Percentiles rank a stretch among this genome's conserved stretches.
Conservation (phyloP, 2,888 invertebrate species). For the Marasmarcha lunaedactyla region DNA sequence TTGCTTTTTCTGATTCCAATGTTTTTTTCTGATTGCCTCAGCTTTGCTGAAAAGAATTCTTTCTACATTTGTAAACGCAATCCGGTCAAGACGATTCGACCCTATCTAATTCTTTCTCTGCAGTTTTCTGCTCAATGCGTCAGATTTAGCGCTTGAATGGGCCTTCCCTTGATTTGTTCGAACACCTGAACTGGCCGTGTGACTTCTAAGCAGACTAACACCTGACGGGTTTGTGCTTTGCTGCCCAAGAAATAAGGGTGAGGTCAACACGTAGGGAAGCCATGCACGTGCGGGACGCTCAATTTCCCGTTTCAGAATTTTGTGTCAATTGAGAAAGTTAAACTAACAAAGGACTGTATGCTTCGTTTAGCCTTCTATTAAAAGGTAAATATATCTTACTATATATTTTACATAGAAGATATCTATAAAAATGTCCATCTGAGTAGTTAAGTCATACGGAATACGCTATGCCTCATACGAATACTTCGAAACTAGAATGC, state of each 20-base stretch:
- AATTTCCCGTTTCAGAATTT: conserved; percentile 34
- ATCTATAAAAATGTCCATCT: too few relatives aligned
- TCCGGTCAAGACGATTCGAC: too few relatives aligned
- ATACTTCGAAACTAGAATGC: too few relatives aligned
- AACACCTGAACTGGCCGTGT: background rate
- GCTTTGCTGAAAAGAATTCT: too few relatives aligned
- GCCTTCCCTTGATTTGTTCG: background rate
- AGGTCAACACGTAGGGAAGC: background rate
- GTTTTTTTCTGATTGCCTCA: too few relatives aligned
- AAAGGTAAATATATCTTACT: too few relatives aligned
- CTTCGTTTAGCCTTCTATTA: too few relatives aligned
- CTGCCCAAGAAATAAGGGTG: background rate
- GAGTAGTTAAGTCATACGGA: too few relatives aligned
- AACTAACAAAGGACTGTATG: conserved; percentile 14
- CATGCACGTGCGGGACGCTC: conserved; percentile 34
- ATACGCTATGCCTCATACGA: too few relatives aligned
- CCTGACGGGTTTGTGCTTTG: background rate
- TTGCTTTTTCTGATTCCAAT: background rate
- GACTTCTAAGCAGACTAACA: background rate
- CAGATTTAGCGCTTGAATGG: background rate
- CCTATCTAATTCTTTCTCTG: conserved; percentile 3
- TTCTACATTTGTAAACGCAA: too few relatives aligned
- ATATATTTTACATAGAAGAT: too few relatives aligned
- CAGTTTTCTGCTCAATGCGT: background rate
- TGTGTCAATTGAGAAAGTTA: conserved; percentile 22